A percentile compares a stretch with the other conserved stretches of the same genome.
Conservation (phyloP, 1,140 invertebrate species). For the Pseudoatta argentina region DNA sequence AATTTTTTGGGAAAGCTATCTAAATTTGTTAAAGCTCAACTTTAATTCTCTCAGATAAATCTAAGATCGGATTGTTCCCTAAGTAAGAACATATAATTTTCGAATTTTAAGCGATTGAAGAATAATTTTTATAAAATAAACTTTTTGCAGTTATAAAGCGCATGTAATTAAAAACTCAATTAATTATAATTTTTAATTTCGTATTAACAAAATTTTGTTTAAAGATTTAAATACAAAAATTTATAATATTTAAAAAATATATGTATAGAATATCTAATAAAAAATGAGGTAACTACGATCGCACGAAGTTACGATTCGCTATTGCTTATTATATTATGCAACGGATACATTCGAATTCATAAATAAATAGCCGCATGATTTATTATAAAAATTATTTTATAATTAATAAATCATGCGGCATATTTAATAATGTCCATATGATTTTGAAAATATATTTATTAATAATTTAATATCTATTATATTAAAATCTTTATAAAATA, state of each 20-base stretch:
- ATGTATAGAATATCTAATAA: not conserved
- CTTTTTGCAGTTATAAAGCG: not conserved
- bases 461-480: too few species aligned
- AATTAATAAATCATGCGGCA: too few species aligned
- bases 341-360: too few species aligned
- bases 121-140: not conserved
- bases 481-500: too few species aligned
- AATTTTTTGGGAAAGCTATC: not conserved
- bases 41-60: not conserved
- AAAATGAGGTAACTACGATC: slow-evolving; percentile 2
- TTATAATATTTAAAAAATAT: not conserved
- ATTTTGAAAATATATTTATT: too few species aligned
- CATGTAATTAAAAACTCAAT: not conserved
- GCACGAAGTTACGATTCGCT: not conserved
- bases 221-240: not conserved
- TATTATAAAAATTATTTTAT: too few species aligned
- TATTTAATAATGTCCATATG: too few species aligned
- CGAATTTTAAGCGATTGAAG: not conserved
- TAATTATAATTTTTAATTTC: not conserved
- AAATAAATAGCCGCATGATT: too few species aligned
- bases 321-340: too few species aligned
- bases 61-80: not conserved
- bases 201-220: not conserved
- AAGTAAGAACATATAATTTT: not conserved
- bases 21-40: not conserved